These are phyloP conservation scores for Urocyon cinereoargenteus DNA, from an alignment of 2,797 vertebrate genomes.

Conservation along the genomic window DNA sequence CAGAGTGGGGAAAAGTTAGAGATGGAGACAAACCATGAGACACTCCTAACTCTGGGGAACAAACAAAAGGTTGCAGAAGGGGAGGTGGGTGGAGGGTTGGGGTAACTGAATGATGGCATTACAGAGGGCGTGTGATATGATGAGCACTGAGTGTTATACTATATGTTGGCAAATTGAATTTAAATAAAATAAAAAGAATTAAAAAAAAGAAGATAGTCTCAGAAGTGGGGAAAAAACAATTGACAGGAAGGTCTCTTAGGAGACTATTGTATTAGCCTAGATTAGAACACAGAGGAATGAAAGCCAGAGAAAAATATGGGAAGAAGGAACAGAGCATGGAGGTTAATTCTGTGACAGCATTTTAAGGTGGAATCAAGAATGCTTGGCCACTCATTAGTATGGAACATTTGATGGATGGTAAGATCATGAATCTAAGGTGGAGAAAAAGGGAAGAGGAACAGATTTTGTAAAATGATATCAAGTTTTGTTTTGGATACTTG, in stretches of 20 bases:
- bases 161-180: too few species aligned
- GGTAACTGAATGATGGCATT: too few species aligned
- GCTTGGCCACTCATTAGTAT: background rate
- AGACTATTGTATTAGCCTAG: background rate
- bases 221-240: background rate
- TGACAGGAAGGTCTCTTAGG: background rate
- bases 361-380: background rate
- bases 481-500: conserved; percentile 41
- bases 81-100: too few species aligned
- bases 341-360: background rate
- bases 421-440: background rate
- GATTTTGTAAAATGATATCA: background rate
- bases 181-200: too few species aligned
- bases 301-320: background rate
- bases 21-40: too few species aligned
- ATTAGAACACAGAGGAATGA: background rate
- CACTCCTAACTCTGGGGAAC: too few species aligned
- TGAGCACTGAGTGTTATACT: too few species aligned
- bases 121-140: too few species aligned
- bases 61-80: too few species aligned
- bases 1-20: too few species aligned
- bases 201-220: background rate
- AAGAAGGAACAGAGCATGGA: background rate
- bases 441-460: background rate
- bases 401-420: background rate